Evolutionary conservation across 2,113 vertebrate genomes (phyloP).

Genomic region (Bubalus kerabau): DNA sequence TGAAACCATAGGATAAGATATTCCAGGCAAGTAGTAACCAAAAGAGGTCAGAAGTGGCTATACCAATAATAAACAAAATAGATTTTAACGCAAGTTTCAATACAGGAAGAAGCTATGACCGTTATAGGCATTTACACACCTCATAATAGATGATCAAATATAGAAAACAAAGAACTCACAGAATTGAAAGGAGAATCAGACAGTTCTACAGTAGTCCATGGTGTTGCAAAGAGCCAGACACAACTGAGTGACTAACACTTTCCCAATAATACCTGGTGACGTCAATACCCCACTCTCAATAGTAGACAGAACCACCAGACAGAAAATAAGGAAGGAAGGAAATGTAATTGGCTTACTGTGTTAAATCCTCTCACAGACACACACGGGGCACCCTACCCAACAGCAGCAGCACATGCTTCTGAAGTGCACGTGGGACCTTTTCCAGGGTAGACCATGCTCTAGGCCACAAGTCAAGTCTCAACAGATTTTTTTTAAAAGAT

Average conservation of each 20-base stretch:
- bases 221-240: neutral
- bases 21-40: neutral
- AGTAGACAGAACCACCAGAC: neutral
- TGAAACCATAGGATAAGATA: neutral
- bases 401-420: neutral
- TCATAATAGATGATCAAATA: neutral
- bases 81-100: neutral
- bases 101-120: neutral
- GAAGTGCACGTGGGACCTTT: neutral
- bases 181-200: neutral
- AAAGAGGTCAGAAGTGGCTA: neutral
- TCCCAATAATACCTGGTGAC: neutral
- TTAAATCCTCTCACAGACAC: neutral
- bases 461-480: neutral
- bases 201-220: neutral
- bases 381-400: neutral
- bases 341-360: neutral
- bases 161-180: neutral
- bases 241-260: neutral
- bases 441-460: neutral
- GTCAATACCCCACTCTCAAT: neutral
- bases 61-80: neutral
- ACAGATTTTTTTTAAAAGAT: neutral
- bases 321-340: neutral
- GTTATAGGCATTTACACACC: neutral